A percentile compares a stretch with the other conserved stretches of the same genome.
Conservation (phyloP, 2,888 invertebrate species). For the Elysia crispata region DNA sequence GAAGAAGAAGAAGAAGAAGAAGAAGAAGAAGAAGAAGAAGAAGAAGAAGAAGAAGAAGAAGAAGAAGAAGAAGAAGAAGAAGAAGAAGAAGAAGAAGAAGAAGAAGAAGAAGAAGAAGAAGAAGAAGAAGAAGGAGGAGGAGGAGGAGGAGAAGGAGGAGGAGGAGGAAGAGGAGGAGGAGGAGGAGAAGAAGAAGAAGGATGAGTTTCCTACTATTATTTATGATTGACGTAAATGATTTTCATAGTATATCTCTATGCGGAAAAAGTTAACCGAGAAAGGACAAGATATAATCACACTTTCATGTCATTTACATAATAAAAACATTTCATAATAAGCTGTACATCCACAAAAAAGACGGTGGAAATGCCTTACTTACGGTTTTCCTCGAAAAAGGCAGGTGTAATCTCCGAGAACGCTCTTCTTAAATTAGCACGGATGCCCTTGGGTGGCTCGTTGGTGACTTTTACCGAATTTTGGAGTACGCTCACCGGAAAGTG, state of each 20-base stretch:
- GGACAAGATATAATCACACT: too few species aligned
- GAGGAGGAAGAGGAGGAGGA: background rate
- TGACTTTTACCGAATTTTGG: constrained; percentile 79
- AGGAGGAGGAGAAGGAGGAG: background rate
- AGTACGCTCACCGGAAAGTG: constrained; percentile 78
- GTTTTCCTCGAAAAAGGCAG: constrained; percentile 89
- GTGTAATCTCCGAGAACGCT: constrained; percentile 88
- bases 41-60: background rate
- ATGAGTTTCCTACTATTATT: too few species aligned
- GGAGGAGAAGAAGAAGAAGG: background rate
- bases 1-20: constrained; percentile 3
- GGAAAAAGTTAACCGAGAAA: too few species aligned
- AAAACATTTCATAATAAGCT: too few species aligned
- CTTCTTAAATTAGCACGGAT: constrained; percentile 87
- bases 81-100: background rate
- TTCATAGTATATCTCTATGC: too few species aligned
- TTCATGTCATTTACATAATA: too few species aligned
- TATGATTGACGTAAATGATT: too few species aligned
- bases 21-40: constrained; percentile 20
- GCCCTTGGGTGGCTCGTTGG: constrained; percentile 79
- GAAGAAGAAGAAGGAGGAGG: constrained; percentile 6
- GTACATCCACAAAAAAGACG: too few species aligned
- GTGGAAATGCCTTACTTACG: constrained; percentile 80
- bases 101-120: background rate
- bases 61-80: constrained; percentile 7